Evolutionary conservation across 2,797 vertebrate species (phyloP).

Genomic region (Sebastes cheni): DNA sequence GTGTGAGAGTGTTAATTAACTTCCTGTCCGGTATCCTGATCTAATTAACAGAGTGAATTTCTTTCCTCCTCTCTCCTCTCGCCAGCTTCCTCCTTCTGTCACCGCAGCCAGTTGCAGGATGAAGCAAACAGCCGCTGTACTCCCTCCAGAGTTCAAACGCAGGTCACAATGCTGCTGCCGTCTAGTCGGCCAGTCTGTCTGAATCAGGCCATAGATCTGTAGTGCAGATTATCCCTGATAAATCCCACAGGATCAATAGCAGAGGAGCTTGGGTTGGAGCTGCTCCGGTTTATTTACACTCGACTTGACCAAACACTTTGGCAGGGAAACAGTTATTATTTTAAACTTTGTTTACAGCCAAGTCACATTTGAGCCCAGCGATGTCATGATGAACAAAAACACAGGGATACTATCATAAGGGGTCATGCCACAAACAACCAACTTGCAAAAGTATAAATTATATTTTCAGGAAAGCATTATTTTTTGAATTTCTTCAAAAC

Average conservation of each 20-base stretch:
- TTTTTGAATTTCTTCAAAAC: too few species aligned
- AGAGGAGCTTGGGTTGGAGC: not conserved
- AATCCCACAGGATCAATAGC: not conserved
- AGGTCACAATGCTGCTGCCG: slow-evolving; percentile 28
- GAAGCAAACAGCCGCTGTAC: slow-evolving; percentile 28
- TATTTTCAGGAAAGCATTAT: too few species aligned
- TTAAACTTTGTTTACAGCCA: too few species aligned
- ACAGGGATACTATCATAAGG: too few species aligned
- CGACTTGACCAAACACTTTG: too few species aligned
- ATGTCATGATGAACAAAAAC: too few species aligned
- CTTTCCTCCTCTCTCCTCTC: slow-evolving; percentile 45
- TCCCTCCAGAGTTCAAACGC: slow-evolving; percentile 47
- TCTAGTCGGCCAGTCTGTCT: not conserved
- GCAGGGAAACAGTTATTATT: too few species aligned
- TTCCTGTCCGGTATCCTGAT: slow-evolving; percentile 67
- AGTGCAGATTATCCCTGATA: not conserved
- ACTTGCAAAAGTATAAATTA: too few species aligned
- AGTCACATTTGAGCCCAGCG: too few species aligned
- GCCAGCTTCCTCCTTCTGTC: slow-evolving; percentile 1
- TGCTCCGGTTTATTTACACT: not conserved
- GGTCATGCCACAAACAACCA: too few species aligned
- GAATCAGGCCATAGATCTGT: not conserved
- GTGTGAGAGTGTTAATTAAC: slow-evolving; percentile 52
- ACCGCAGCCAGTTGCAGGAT: slow-evolving; percentile 16
- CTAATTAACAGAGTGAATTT: slow-evolving; percentile 58